These are phyloP conservation scores for Meganola albula DNA, from an alignment of 2,888 invertebrate genomes.

Conservation along the genomic window DNA sequence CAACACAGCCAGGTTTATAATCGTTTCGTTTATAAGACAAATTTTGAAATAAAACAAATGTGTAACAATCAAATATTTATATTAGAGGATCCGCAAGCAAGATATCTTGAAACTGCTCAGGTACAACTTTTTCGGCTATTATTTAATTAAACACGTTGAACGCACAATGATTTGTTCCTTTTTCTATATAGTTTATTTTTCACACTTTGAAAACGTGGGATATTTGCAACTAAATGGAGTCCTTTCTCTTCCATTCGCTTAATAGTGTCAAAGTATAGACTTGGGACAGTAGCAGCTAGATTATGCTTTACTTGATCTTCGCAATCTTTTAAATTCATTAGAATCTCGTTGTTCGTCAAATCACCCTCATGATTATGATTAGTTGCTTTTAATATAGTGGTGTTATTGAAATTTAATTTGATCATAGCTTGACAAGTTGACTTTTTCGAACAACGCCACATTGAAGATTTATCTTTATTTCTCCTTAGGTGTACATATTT, in stretches of 20 bases:
- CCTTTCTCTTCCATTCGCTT: conserved; percentile 3
- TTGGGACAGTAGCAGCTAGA: conserved; percentile 2
- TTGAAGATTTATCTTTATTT: too few species aligned
- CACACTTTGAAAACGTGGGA: conserved; percentile 3
- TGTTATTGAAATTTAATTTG: not conserved
- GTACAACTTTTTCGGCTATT: not conserved
- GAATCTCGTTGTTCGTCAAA: conserved; percentile 1
- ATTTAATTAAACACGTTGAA: conserved; percentile 1
- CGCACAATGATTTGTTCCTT: conserved; percentile 4
- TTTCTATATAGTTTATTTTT: conserved; percentile 5
- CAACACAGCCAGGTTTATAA: too few species aligned
- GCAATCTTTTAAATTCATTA: conserved; percentile 4
- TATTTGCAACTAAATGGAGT: conserved; percentile 5
- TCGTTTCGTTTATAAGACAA: too few species aligned
- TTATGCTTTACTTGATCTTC: conserved; percentile 3
- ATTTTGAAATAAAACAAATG: too few species aligned
- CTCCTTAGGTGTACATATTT: too few species aligned
- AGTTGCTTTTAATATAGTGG: not conserved
- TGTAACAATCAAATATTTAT: too few species aligned
- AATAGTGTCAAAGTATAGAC: conserved; percentile 3
- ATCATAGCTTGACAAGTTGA: not conserved
- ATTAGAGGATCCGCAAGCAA: not conserved
- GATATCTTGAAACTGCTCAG: not conserved
- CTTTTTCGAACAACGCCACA: too few species aligned
- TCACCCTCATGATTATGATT: not conserved